Base-by-base conservation (phyloP, 1,140 invertebrate genomes). In the Scylla paramamosain region DNA sequence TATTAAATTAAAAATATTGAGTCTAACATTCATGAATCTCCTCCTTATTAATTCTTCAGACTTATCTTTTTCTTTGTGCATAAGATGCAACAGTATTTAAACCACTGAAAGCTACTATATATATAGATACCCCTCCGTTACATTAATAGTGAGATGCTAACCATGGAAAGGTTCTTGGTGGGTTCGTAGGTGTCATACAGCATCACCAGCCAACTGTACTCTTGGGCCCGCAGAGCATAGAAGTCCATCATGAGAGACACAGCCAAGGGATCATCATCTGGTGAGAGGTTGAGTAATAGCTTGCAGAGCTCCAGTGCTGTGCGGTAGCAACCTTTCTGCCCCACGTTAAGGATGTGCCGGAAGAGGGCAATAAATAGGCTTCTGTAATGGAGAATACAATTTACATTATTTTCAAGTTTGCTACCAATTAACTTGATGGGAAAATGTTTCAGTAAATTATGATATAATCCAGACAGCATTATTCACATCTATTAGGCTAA, bases 231-330 rank as follows among this genome's bases (percentile, higher is more conserved):
- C 59, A 99, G 96, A 0, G 99, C 99, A 97, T 99, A 98, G 96
- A 98, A 99, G 96, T 99, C 99, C 4, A 99, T 98, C 96, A 98
- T 97, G 31, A 99, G 97, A 59, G 98, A 97, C 14, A 98, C 97
- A 39, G 98, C 98, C 94, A 99, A 96, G 0, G 99, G 99, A 97
- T 99, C 99, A 52, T 97, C 97, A 48, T 98, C 98, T 0, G 98
- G 98, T 97, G 99, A 98, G 32, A 99, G 97, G 84, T 98, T 98
- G 52, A 98, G 97, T 45, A 98, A 97, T 32, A 98, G 96, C 96
- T 99, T 99, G 96, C 98, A 98, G 16, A 96, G 83, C 96, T 99
- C 98, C 86, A 99, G 97, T 10, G 98, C 98, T 0, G 98, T 99
- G 91, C 98, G 97, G 96, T 98, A 98, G 97, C 98, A 99, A 0